Evolutionary conservation across 2,888 invertebrate genomes (phyloP), one percentile per base, ranked within the genome.

Genomic region (Keiferia lycopersicella): DNA sequence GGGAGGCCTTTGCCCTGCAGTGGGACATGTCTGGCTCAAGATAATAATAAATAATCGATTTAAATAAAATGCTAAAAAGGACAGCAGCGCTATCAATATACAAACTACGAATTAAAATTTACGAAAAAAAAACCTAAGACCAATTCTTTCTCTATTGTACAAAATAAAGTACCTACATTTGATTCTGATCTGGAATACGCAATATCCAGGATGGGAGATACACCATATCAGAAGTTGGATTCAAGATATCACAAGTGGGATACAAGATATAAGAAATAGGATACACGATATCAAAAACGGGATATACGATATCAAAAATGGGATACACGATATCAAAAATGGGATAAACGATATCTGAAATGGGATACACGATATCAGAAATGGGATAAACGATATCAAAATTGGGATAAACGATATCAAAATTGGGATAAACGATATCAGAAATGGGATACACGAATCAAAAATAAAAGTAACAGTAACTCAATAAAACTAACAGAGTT

Each of bases 231-330:
- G 26, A 26, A 6, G 26, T 6, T 26, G 39, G 12, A 10, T 11
- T 7, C 39, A 39, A 39, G 39, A 26, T 39, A 18, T 50, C 48
- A 50, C 7, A 50, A 50, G 48, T 50, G 18, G 48, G 48, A 50
- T 18, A 10, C 6, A 8, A 7, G 11, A 22, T 10, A 51, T 51
- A 22, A 22, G 11, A 22, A 51, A 22, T 51, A 10, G 51, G 8
- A 22, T 51, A 14, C 12, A 14, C 41, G 14, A 41, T 3, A 41
- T 41, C 41, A 34, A 10, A 34, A 34, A 10, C 8, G 41, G 14
- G 6, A 41, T 14, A 41, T 2, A 2, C 12, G 2, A 14, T 14
- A 41, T 41, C 41, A 41, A 14, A 41, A 41, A 8, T 41, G 41
- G 41, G 41, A 41, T 41, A 41, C 41, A 14, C 14, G 4, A 41